Base-by-base conservation (phyloP, 1,140 invertebrate species). In the Marisa cornuarietis region DNA sequence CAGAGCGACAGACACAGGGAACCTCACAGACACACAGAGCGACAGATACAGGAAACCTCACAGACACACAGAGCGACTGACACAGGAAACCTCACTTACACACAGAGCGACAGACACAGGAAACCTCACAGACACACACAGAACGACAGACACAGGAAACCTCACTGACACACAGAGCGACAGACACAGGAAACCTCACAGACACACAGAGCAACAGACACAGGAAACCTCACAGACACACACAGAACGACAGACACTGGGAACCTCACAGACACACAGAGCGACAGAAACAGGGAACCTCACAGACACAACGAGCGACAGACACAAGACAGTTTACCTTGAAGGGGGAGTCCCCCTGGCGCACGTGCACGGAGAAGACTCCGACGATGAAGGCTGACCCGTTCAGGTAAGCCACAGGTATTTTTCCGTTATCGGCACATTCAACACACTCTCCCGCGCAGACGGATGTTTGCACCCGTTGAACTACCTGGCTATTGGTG, bases 281-380 rank as follows among this genome's bases (percentile, higher is more conserved):
- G 49, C 0, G 61, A 77, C 63, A 8, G 31, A 6, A 2, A 14
- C 61, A 58, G 16, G 2, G 54, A 14, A 58, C 16, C 8, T 1
- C 2, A 3, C 8, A 54, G 8, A 4, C n/a, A 13, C 54, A 18
- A 54, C n/a, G 18, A 9, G 8, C 10, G 49, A 71, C 49, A 4
- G 49, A 42, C 14, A 71, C 13, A 71, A 14, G 49, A 42, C 10
- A 31, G 24, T 61, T 22, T 20, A 77, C 76, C 76, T 68, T 62
- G 66, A 87, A 87, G 14, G 84, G 84, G 11, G 82, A 79, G 65
- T 84, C 74, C 1, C 61, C 62, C 18, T 84, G 81, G 0, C 81
- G 78, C 58, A 83, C 81, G 75, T 89, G 88, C 22, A 87, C 63
- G 13, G 87, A 85, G 75, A 89, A 86, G n/a, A 89, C 82, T 20